phyloP scores from a whole-genome alignment of 2,113 vertebrate genomes.

The Hiodon tergisus region DNA sequence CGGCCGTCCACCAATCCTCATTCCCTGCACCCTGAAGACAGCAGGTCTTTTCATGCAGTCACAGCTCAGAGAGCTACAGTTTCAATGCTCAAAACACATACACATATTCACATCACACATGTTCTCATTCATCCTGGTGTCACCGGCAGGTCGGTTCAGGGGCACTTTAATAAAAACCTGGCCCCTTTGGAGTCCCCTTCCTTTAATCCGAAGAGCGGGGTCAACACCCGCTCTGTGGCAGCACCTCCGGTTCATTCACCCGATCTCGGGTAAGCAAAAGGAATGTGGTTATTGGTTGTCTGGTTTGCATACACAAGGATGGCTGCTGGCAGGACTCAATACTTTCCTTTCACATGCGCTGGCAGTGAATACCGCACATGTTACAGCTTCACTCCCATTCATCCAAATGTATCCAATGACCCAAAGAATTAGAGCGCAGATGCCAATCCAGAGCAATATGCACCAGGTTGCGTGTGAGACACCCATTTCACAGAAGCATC shows the following conservation, averaged over 20 bases:
- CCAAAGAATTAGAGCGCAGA: background rate
- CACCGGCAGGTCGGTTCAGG: constrained; percentile 4
- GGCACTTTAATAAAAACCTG: constrained; percentile 12
- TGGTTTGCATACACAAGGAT: background rate
- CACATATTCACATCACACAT: background rate
- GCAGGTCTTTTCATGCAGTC: background rate
- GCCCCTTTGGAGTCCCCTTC: constrained; percentile 4
- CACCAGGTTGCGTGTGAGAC: background rate
- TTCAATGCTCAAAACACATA: background rate
- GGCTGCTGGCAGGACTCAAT: background rate
- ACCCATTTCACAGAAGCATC: background rate
- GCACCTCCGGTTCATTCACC: background rate
- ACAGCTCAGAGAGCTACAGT: background rate
- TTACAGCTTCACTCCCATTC: background rate
- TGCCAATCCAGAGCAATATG: background rate
- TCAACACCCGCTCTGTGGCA: background rate
- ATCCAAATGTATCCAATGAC: background rate
- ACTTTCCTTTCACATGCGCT: background rate
- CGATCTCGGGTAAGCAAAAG: background rate
- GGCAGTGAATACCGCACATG: background rate
- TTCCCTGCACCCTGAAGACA: background rate
- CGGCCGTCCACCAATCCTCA: background rate
- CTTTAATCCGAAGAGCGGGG: constrained; percentile 10
- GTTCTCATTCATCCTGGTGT: constrained; percentile 5
- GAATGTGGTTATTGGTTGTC: constrained; percentile 2